phyloP scores from a whole-genome alignment of 53 echinoderm and acorn worm genomes.

The Crossaster papposus region DNA sequence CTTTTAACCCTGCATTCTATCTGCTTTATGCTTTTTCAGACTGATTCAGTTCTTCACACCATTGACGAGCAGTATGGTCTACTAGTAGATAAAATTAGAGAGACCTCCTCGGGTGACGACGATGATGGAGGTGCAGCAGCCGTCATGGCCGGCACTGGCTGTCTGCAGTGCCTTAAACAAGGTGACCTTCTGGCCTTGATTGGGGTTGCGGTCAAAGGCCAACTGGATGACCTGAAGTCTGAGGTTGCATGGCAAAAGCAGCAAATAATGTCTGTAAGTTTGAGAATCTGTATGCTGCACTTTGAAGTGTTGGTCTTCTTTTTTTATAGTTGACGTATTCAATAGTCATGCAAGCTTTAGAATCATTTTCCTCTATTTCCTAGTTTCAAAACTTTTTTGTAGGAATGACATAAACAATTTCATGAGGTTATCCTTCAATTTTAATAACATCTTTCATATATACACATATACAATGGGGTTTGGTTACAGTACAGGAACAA shows the following conservation, averaged over 20 bases:
- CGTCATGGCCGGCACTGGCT: constrained; percentile 57
- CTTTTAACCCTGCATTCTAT: not conserved
- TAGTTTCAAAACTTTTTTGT: not conserved
- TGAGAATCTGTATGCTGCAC: not conserved
- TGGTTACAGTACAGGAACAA: too few relatives aligned
- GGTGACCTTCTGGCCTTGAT: constrained; percentile 69
- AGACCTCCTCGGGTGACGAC: not conserved
- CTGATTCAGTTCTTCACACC: constrained; percentile 47
- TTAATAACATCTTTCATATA: too few relatives aligned
- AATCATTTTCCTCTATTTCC: not conserved
- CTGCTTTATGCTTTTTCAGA: not conserved
- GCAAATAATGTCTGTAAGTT: constrained; percentile 75
- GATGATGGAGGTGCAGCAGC: constrained; percentile 29
- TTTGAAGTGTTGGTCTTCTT: not conserved
- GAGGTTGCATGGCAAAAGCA: constrained; percentile 72
- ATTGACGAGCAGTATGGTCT: constrained; percentile 47
- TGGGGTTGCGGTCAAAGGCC: constrained; percentile 62
- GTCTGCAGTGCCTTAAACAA: constrained; percentile 71
- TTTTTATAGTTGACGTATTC: too few relatives aligned
- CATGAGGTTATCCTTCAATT: too few relatives aligned
- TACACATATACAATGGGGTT: too few relatives aligned
- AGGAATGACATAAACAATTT: too few relatives aligned
- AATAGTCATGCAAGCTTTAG: too few relatives aligned
- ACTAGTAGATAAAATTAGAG: constrained; percentile 40
- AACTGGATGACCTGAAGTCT: constrained; percentile 63